Conservation (phyloP, 1,140 invertebrate genomes). For the Delia radicum region DNA sequence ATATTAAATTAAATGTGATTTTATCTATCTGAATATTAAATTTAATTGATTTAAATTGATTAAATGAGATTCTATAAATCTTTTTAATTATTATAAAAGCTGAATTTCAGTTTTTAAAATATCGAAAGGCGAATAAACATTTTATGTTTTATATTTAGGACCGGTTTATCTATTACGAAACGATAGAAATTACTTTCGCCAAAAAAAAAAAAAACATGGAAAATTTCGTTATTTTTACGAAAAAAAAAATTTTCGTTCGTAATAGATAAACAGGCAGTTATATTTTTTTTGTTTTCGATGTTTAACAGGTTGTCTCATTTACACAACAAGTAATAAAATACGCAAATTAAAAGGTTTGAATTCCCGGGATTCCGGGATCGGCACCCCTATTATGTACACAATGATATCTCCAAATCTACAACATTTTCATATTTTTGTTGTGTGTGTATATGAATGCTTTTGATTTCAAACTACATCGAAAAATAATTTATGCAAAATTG, state of each 20-base stretch:
- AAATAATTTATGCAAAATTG: background rate
- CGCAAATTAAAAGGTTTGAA: background rate
- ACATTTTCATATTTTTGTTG: background rate
- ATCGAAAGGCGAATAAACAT: too few species aligned
- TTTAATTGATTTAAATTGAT: too few species aligned
- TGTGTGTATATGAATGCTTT: background rate
- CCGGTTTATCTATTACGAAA: too few species aligned
- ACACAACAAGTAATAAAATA: background rate
- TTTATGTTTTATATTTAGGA: too few species aligned
- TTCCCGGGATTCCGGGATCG: too few species aligned
- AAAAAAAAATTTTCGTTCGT: background rate
- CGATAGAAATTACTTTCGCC: too few species aligned
- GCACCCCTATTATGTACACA: background rate
- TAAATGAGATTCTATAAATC: too few species aligned
- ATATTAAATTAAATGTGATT: too few species aligned
- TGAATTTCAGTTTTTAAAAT: too few species aligned
- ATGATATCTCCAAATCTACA: background rate
- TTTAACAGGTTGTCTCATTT: background rate
- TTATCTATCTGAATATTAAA: too few species aligned
- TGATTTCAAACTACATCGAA: background rate
- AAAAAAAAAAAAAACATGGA: too few species aligned
- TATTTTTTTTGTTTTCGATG: background rate
- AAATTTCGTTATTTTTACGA: background rate
- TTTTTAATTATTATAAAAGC: too few species aligned
- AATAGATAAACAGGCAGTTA: background rate